Evolutionary conservation across 2,797 vertebrate genomes (phyloP), one percentile per base, ranked within the genome.

Genomic region (Epinephelus coioides): DNA sequence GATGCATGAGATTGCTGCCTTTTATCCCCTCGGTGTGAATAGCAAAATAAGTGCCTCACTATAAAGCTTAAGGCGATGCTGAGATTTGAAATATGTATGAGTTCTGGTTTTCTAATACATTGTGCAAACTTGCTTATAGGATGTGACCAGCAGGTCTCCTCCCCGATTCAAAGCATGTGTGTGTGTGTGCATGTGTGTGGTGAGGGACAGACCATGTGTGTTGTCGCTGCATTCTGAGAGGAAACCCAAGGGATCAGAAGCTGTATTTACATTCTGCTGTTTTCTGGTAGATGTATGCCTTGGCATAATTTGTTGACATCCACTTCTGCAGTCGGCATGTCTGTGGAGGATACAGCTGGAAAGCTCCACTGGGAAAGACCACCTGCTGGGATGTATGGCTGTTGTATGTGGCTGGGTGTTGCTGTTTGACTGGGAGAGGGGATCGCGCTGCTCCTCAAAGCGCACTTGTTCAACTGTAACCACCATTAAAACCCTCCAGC

Each of bases 21-120:
- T 93, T 92, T 89, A 93, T 94, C 88, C 88, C 79, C 77, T 67
- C 64, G 70, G 76, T 90, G 89, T 89, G 84, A 93, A 92, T 88
- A 92, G 86, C 77, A 86, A 90, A 91, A 84, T 82, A 86, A 88
- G 76, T 65, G 66, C 67, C 78, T 86, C 70, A 55, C 77, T 83
- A 64, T 87, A 86, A 88, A 89, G 73, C 78, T 74, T 8, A 57
- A 73, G 82, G 67, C 50, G 9, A 76, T 77, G 81, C 77, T 79
- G 79, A 78, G 79, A 88, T 85, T 83, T 89, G 70, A 91, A 93
- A 92, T 89, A 94, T 92, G 86, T 81, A 91, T 90, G 88, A 92
- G 88, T 78, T 78, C 19, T 3, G 12, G 38, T 63, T 90, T 88
- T 84, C 73, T 86, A 88, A 90, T 82, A 81, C 81, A 85, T 80